These are phyloP conservation scores for Pontoporia blainvillei DNA, from an alignment of 2,113 vertebrate genomes.

Conservation along the genomic window DNA sequence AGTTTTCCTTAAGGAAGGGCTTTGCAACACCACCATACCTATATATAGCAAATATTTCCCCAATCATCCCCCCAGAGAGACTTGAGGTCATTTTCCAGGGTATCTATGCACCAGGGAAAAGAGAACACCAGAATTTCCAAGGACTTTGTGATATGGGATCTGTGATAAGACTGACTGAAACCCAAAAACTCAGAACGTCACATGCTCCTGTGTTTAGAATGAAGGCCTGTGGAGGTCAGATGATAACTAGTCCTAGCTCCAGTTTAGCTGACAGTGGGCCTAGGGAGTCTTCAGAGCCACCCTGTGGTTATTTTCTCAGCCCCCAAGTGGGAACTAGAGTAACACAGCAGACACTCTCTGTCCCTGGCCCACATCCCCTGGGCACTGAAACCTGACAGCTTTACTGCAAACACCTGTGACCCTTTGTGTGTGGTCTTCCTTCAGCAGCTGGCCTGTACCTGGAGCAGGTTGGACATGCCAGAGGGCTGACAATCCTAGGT, in stretches of 20 bases:
- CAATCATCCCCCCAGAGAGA: neutral
- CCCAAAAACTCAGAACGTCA: neutral
- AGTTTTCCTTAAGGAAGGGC: neutral
- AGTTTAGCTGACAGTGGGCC: neutral
- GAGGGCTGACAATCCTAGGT: neutral
- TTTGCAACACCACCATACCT: neutral
- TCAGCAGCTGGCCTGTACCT: neutral
- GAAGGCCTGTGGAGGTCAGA: neutral
- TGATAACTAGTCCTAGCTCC: neutral
- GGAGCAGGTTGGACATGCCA: neutral
- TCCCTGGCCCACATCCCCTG: neutral
- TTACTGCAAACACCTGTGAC: neutral
- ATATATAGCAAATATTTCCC: neutral
- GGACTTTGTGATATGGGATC: neutral
- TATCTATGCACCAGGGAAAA: neutral
- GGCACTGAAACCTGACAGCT: neutral
- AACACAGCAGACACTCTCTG: neutral
- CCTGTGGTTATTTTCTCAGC: neutral
- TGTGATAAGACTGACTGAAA: neutral
- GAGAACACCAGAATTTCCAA: neutral
- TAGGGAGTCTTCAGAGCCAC: neutral
- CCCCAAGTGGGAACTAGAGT: neutral
- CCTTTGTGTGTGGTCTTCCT: neutral
- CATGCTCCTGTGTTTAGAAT: neutral
- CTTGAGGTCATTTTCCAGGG: neutral